Percentiles rank a stretch among this genome's conserved stretches.
These are phyloP conservation scores for Orthosia gothica DNA, from an alignment of 2,888 invertebrate genomes.

Conservation along the genomic window DNA sequence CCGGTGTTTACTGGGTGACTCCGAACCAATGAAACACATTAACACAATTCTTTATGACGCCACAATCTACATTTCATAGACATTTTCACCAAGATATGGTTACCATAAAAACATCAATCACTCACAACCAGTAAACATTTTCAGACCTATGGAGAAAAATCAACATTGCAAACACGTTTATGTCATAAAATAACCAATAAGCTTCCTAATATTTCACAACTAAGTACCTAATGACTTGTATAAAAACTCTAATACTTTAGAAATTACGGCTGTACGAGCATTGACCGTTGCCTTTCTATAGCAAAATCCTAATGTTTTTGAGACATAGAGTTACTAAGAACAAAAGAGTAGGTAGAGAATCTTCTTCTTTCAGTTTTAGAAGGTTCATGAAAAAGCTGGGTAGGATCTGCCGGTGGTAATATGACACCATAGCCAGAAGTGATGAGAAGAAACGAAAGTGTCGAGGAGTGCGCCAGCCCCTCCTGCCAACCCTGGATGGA, in stretches of 20 bases:
- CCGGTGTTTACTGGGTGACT: no score
- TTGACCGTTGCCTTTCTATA: slow-evolving; percentile 34
- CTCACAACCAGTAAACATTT: not conserved
- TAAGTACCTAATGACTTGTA: slow-evolving; percentile 40
- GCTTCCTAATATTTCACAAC: slow-evolving; percentile 36
- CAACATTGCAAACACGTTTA: slow-evolving; percentile 33
- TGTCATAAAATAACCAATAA: slow-evolving; percentile 41
- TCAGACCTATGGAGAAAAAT: not conserved
- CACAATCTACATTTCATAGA: not conserved
- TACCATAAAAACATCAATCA: not conserved
- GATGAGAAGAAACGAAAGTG: no score
- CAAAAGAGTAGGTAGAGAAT: not conserved
- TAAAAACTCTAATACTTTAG: slow-evolving; percentile 49
- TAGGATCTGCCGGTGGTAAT: no score
- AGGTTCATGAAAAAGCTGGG: no score
- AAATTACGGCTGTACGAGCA: slow-evolving; percentile 36
- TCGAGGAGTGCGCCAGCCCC: no score
- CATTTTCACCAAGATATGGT: not conserved
- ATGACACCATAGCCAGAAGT: no score
- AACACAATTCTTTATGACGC: not conserved
- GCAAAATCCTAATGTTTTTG: slow-evolving; percentile 39
- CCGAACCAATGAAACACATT: no score
- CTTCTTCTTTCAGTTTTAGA: not conserved
- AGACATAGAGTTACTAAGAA: slow-evolving; percentile 15
- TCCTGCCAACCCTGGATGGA: no score